These are phyloP conservation scores for Lepidurus packardi DNA, from an alignment of 1,140 invertebrate genomes.

Conservation along the genomic window DNA sequence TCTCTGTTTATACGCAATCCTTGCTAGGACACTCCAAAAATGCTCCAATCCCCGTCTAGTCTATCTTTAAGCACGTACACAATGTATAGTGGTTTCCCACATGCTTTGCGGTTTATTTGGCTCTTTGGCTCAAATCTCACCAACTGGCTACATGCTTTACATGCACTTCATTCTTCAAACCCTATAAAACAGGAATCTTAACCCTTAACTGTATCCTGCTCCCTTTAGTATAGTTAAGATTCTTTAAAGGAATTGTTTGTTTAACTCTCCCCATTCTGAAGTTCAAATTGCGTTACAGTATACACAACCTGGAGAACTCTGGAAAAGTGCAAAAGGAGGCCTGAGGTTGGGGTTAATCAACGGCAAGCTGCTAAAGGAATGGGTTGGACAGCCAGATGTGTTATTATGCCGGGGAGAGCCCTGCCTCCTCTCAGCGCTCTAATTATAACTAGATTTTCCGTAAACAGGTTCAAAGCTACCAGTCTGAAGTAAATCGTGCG, in stretches of 20 bases:
- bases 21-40: background rate
- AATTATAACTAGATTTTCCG: slow-evolving; percentile 16
- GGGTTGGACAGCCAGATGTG: background rate
- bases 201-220: no score
- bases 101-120: background rate
- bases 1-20: background rate
- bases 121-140: background rate
- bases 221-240: no score
- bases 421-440: slow-evolving; percentile 17
- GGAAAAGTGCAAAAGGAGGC: background rate
- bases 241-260: no score
- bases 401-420: background rate
- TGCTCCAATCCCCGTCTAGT: background rate
- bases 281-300: no score
- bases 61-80: background rate
- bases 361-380: background rate
- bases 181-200: no score
- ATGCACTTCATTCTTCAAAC: no score
- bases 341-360: background rate
- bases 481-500: slow-evolving; percentile 13
- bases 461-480: slow-evolving; percentile 16
- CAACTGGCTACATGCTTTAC: no score
- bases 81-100: background rate
- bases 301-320: no score
- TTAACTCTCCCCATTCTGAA: no score